Evolutionary conservation across 2,113 vertebrate genomes (phyloP).

Genomic region (Ctenodactylus gundi): DNA sequence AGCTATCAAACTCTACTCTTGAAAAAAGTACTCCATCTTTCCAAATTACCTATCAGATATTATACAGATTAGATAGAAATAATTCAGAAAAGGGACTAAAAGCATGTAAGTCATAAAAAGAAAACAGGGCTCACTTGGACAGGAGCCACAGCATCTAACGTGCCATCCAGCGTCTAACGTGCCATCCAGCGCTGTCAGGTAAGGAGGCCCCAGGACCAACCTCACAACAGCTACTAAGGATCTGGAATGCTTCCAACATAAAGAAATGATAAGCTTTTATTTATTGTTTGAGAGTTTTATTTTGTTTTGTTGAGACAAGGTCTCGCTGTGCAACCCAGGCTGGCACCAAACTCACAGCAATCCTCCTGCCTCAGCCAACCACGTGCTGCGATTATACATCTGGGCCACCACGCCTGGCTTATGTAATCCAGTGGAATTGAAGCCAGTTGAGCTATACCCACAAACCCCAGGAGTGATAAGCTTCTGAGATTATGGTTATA

Average conservation of each 20-base stretch:
- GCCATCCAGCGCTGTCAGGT: not conserved
- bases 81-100: not conserved
- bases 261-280: not conserved
- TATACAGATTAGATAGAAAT: not conserved
- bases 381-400: too few relatives aligned
- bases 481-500: not conserved
- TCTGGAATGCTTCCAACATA: not conserved
- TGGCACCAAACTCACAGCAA: too few relatives aligned
- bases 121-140: not conserved
- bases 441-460: too few relatives aligned
- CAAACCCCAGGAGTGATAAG: too few relatives aligned
- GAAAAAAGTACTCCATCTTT: not conserved
- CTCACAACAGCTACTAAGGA: not conserved
- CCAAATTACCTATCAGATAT: not conserved
- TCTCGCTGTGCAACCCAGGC: too few relatives aligned
- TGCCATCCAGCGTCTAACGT: not conserved
- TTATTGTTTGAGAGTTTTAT: too few relatives aligned
- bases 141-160: too few relatives aligned
- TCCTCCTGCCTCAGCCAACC: too few relatives aligned
- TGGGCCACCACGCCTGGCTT: too few relatives aligned
- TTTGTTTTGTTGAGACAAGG: too few relatives aligned
- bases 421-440: too few relatives aligned
- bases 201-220: too few relatives aligned
- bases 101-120: constrained; percentile 12
- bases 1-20: not conserved